Evolutionary conservation across 2,888 invertebrate species (phyloP).

Genomic region (Mellilla xanthometata): DNA sequence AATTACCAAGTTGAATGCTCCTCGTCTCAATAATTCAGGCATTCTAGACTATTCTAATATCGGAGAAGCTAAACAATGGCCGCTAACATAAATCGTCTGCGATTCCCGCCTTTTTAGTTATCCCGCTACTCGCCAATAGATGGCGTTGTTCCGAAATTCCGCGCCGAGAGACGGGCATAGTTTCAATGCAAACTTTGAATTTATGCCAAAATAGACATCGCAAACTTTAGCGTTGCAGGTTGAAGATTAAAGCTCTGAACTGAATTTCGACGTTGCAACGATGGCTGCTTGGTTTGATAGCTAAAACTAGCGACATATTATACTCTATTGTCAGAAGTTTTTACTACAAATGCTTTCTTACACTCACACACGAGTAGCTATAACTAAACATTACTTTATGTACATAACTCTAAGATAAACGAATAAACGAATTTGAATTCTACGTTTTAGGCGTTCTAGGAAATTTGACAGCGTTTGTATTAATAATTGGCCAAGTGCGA

Average conservation of each 20-base stretch:
- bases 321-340: too few species aligned
- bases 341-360: too few species aligned
- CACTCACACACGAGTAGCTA: too few species aligned
- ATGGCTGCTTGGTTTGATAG: constrained; percentile 23
- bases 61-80: constrained; percentile 20
- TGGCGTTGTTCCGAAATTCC: constrained; percentile 37
- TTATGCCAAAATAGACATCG: constrained; percentile 37
- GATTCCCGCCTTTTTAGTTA: constrained; percentile 26
- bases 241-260: constrained; percentile 37
- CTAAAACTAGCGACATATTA: constrained; percentile 10
- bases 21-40: constrained; percentile 1
- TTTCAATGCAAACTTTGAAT: constrained; percentile 33
- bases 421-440: too few species aligned
- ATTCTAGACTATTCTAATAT: constrained; percentile 1
- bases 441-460: too few species aligned
- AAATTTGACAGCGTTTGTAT: too few species aligned
- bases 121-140: constrained; percentile 35
- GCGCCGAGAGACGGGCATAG: constrained; percentile 25
- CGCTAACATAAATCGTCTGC: constrained; percentile 27
- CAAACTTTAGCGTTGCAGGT: constrained; percentile 26
- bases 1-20: neutral
- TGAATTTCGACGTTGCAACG: constrained; percentile 19
- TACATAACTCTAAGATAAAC: too few species aligned
- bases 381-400: too few species aligned
- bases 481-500: too few species aligned